Base-by-base conservation (phyloP, 1,140 invertebrate genomes). In the Ceratosolen fusciceps region DNA sequence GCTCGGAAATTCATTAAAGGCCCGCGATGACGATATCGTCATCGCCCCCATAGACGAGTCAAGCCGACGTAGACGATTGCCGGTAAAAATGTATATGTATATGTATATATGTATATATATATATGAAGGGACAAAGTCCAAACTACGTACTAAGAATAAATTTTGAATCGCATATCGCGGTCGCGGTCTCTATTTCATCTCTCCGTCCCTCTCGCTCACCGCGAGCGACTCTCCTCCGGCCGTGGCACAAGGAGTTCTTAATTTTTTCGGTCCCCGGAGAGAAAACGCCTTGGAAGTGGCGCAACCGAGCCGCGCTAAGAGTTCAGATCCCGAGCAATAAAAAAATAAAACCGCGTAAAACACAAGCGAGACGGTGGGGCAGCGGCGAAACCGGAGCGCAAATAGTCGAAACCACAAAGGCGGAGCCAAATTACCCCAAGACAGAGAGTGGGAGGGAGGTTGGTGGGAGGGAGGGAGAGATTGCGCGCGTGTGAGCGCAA, bases 361-460 rank as follows among this genome's bases (percentile, higher is more conserved):
- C 80, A 79, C 74, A 80, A 67, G 52, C 56, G 75, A 60, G 74
- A 70, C 54, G 34, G n/a, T n/a, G 52, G 62, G 16, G 79, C 77
- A 79, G 79, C 81, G 75, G 79, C 81, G 75, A 83, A 74, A 78
- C 75, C 62, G 56, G 74, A 78, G 75, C 75, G 70, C 71, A 79
- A 79, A 79, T 79, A 82, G 77, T 77, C 52, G 58, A 70, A 80
- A 84, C 81, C 79, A 72, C 77, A 80, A 81, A 81, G 72, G 76
- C 79, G 79, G 31, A 68, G 79, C 78, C 71, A 75, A 52, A 70
- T 65, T 56, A 73, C 71, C 37, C 71, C 80, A 70, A 79, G 81
- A 76, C 62, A 56, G 78, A 49, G 47, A 65, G 60, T 65, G 31
- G 4, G 47, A 71, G 43, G 26, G 47, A 71, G 68, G 21, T n/a